These are phyloP conservation scores for Physocephala rufipes DNA, from an alignment of 2,888 invertebrate genomes.

Conservation along the genomic window DNA sequence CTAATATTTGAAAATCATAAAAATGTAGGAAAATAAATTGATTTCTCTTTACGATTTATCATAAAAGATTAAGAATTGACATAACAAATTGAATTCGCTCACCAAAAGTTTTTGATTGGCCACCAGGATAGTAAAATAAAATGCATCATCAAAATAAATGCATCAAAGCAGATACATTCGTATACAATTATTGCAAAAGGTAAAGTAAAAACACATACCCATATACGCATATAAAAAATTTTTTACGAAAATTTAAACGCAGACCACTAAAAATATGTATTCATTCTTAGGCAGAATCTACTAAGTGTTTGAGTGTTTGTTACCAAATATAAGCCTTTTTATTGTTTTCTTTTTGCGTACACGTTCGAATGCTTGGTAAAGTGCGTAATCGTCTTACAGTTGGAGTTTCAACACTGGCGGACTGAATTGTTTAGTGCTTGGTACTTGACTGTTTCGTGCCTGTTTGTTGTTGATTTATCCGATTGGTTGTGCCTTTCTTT, in stretches of 20 bases:
- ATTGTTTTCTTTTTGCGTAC: too few species aligned
- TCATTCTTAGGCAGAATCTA: background rate
- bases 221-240: background rate
- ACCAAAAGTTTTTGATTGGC: too few species aligned
- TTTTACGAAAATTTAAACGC: slow-evolving; percentile 5
- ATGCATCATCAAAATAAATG: background rate
- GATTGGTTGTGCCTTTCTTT: background rate
- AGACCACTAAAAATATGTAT: slow-evolving; percentile 9
- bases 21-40: too few species aligned
- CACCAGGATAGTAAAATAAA: background rate
- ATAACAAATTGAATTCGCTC: too few species aligned
- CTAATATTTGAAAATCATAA: too few species aligned
- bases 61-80: too few species aligned
- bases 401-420: too few species aligned
- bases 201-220: background rate
- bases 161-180: background rate
- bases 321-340: too few species aligned
- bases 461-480: background rate
- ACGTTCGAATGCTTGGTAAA: too few species aligned
- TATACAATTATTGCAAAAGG: slow-evolving; percentile 1
- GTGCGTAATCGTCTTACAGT: too few species aligned
- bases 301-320: background rate
- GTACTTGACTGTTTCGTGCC: background rate
- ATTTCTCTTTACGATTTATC: too few species aligned
- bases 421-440: too few species aligned